Conservation (phyloP, 2,888 invertebrate species). For the Diarsia dahlii region DNA sequence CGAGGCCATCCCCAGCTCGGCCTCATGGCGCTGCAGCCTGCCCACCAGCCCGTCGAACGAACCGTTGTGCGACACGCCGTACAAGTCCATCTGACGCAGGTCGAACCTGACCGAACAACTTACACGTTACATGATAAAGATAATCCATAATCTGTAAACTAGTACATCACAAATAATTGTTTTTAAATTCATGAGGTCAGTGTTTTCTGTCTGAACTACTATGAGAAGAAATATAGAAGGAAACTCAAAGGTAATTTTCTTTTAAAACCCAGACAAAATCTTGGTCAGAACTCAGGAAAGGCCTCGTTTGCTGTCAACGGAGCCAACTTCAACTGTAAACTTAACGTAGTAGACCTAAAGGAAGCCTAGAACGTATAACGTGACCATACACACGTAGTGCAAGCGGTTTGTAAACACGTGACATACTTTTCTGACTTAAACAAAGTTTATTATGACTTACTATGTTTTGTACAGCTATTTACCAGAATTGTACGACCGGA, state of each 20-base stretch:
- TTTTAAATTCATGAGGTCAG: background rate
- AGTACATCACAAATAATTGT: background rate
- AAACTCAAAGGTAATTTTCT: too few relatives aligned
- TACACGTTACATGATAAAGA: background rate
- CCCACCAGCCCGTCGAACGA: slow-evolving; percentile 91
- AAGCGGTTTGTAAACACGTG: background rate
- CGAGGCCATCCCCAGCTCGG: slow-evolving; percentile 88
- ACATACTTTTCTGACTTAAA: background rate
- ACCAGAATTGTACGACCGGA: background rate
- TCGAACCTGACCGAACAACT: slow-evolving; percentile 73
- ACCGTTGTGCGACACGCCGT: slow-evolving; percentile 90
- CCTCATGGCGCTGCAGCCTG: slow-evolving; percentile 88
- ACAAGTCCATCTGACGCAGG: slow-evolving; percentile 81
- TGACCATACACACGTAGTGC: background rate
- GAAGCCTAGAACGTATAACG: too few relatives aligned
- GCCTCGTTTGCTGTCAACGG: too few relatives aligned
- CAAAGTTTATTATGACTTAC: background rate
- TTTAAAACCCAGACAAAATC: too few relatives aligned
- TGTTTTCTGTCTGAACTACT: background rate
- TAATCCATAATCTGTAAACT: too few relatives aligned
- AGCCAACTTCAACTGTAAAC: too few relatives aligned
- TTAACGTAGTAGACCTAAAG: too few relatives aligned
- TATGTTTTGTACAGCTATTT: background rate
- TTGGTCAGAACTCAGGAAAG: too few relatives aligned
- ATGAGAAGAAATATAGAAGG: too few relatives aligned